Evolutionary conservation across 2,113 vertebrate species (phyloP).

Genomic region (Madoqua kirkii): DNA sequence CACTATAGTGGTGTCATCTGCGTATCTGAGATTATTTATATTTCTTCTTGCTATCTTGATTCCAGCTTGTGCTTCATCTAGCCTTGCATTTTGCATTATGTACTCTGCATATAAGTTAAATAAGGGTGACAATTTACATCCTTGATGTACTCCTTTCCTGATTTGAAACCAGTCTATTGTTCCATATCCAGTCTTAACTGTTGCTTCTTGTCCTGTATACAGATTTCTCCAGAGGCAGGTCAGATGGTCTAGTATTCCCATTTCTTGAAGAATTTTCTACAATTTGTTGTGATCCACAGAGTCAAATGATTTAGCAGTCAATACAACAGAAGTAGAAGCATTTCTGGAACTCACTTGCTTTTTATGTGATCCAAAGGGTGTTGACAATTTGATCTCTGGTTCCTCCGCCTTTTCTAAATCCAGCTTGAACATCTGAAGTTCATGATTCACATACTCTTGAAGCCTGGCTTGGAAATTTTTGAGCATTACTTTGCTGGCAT

Average conservation of each 20-base stretch:
- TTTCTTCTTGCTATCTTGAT: not conserved
- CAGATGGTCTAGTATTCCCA: not conserved
- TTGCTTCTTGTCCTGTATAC: not conserved
- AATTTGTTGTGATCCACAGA: no score
- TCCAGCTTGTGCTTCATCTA: not conserved
- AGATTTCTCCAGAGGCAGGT: not conserved
- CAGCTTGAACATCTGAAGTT: no score
- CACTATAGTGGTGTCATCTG: not conserved
- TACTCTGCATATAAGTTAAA: not conserved
- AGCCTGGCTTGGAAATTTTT: no score
- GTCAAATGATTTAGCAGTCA: no score
- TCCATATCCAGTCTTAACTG: not conserved
- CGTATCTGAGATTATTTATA: not conserved
- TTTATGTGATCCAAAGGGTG: no score
- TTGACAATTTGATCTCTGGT: no score
- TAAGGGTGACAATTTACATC: not conserved
- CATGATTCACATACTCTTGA: no score
- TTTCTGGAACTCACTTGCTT: no score
- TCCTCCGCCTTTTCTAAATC: no score
- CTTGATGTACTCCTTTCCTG: not conserved
- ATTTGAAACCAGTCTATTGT: not conserved
- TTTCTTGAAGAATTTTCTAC: not conserved
- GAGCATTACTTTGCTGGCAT: no score
- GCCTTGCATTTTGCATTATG: accelerated
- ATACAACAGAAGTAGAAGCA: no score